Base-by-base conservation (phyloP, 2,888 invertebrate genomes). In the Dorcus parallelipipedus region DNA sequence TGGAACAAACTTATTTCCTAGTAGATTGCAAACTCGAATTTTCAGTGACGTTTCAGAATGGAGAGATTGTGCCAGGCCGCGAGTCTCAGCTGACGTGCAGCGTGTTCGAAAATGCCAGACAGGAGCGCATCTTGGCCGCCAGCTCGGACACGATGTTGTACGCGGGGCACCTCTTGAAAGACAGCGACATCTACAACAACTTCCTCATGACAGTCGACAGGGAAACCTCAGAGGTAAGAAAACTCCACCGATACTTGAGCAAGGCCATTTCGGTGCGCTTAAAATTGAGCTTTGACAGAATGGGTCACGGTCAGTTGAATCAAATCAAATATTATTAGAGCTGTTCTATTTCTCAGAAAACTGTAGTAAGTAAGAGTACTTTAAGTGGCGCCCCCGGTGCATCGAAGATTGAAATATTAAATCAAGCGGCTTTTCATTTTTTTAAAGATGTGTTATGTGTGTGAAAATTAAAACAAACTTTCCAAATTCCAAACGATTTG, bases 1-100 rank as follows among this genome's bases (percentile, higher is more conserved):
- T 4, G 26, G 38, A 38, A 6, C 10, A 42, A 49, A 56, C 38
- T 17, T 3, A 7, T 49, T 40, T 14, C 38, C 8, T 33, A 49
- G 49, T 52, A 9, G 53, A 20, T 42, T 10, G 14, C 10, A 26
- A 52, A 9, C 39, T 49, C 41, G 39, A 26, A 26, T 52, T 69
- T 69, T 39, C 49, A 75, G 74, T 72, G 40, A 63, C 69, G 49
- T 73, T 75, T 56, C 68, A 73, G 65, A 74, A 75, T 67, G 69
- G 70, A 3, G 63, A 66, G 51, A 48, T 73, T 42, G 58, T 67
- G 49, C 56, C 64, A 47, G 66, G 66, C 1, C 58, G 69, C 52
- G 66, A 66, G 55, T 53, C 61, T 4, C 62, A 69, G 33, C 60
- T 74, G n/a, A 53, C 65, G 14, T 67, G 69, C 7, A 56, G 56